phyloP scores from a whole-genome alignment of 2,797 vertebrate genomes.

The Eupleurogrammus muticus region DNA sequence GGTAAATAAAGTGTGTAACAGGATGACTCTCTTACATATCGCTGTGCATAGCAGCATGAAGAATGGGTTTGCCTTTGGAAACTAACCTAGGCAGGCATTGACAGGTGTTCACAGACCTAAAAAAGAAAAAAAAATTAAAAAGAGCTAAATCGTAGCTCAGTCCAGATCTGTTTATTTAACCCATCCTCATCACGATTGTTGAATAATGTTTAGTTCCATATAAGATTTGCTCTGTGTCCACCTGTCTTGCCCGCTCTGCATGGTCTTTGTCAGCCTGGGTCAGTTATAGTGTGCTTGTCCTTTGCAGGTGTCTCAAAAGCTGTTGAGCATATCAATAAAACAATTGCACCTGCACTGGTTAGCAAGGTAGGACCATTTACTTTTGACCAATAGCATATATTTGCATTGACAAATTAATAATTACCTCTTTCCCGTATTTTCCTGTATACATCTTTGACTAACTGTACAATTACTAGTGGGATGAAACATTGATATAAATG shows the following conservation, averaged over 20 bases:
- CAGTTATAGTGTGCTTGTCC: slow-evolving; percentile 95
- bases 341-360: slow-evolving; percentile 98
- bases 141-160: neutral
- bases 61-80: slow-evolving; percentile 75
- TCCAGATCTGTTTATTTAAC: neutral
- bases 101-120: slow-evolving; percentile 76
- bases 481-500: neutral
- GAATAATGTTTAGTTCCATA: neutral
- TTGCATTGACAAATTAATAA: neutral
- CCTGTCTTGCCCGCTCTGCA: slow-evolving; percentile 85
- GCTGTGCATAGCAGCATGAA: slow-evolving; percentile 77
- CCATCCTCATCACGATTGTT: neutral
- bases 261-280: slow-evolving; percentile 74
- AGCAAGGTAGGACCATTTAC: slow-evolving; percentile 94
- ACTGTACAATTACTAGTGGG: too few species aligned
- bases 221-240: slow-evolving; percentile 65
- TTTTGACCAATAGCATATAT: slow-evolving; percentile 74
- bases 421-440: neutral
- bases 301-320: slow-evolving; percentile 99
- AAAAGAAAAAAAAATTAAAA: slow-evolving; percentile 52
- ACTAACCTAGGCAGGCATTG: slow-evolving; percentile 75
- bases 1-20: slow-evolving; percentile 88
- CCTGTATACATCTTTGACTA: neutral
- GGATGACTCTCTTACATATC: slow-evolving; percentile 26
- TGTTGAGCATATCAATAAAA: slow-evolving; percentile 99